Evolutionary conservation across 1,140 invertebrate species (phyloP).

Genomic region (Mycetomoellerius zeteki): DNA sequence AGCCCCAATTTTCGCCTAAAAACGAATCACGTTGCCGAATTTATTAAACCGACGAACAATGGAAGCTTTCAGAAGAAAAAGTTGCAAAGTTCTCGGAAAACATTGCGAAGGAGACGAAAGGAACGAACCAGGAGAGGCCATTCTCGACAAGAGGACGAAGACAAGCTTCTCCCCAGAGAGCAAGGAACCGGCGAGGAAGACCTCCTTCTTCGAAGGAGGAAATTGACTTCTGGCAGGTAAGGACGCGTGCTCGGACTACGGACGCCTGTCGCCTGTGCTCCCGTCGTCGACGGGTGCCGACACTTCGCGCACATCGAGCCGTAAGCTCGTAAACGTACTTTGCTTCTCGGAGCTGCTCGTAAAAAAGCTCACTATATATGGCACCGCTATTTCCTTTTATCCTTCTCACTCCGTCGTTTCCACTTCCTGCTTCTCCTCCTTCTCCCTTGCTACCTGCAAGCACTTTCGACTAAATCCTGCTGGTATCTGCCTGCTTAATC

Average conservation of each 20-base stretch:
- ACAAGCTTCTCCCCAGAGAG: not conserved
- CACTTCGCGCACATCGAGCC: conserved; percentile 62
- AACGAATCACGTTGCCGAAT: conserved; percentile 17
- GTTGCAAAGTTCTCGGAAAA: conserved; percentile 22
- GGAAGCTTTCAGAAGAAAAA: conserved; percentile 21
- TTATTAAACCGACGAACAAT: conserved; percentile 50
- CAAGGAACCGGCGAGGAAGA: conserved; percentile 11
- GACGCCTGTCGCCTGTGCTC: conserved; percentile 17
- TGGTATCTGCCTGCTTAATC: conserved; percentile 61
- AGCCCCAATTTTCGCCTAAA: conserved; percentile 37
- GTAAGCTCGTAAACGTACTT: conserved; percentile 76
- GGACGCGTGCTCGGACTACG: conserved; percentile 80
- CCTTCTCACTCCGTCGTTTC: not conserved
- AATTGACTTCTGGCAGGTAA: conserved; percentile 82
- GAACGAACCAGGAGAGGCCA: not conserved
- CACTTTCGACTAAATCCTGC: conserved; percentile 38
- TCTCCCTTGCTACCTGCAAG: not conserved
- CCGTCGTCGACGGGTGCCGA: not conserved
- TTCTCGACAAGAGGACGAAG: conserved; percentile 17
- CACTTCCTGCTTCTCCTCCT: not conserved
- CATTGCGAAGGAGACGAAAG: not conserved
- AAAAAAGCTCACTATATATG: conserved; percentile 64
- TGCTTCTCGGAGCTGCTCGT: conserved; percentile 47
- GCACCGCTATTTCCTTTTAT: not conserved
- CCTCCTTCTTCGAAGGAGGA: conserved; percentile 71